A percentile compares a stretch with the other conserved stretches of the same genome.
These are phyloP conservation scores for Drosophila prostipennis DNA, from an alignment of 2,888 invertebrate genomes.

Conservation along the genomic window DNA sequence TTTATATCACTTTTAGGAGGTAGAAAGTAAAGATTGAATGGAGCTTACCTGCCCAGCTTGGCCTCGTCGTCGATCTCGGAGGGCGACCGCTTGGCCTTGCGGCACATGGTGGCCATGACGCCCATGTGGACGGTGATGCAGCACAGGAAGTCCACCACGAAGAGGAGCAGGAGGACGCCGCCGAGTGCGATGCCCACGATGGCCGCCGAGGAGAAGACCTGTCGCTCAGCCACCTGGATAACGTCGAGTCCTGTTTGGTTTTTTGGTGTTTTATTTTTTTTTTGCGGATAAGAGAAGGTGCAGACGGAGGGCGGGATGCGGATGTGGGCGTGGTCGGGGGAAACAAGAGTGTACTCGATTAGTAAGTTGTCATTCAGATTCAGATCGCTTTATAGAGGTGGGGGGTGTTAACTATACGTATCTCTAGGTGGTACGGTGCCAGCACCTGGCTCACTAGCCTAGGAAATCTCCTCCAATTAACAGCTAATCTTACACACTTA, in stretches of 20 bases:
- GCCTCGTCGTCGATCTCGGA: conserved; percentile 90
- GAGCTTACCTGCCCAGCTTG: conserved; percentile 92
- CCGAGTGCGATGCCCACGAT: conserved; percentile 94
- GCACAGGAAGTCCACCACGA: conserved; percentile 94
- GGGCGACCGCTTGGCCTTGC: conserved; percentile 84
- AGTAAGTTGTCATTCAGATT: conserved; percentile 61
- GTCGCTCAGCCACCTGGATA: conserved; percentile 82
- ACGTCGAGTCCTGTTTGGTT: conserved; percentile 80
- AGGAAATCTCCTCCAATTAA: conserved; percentile 24
- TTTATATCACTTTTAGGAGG: neutral
- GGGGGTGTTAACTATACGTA: conserved; percentile 14
- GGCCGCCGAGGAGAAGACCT: conserved; percentile 85
- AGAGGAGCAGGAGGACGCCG: conserved; percentile 90
- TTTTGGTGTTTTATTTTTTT: neutral
- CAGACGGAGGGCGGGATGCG: conserved; percentile 1
- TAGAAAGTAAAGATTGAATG: neutral
- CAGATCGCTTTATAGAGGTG: conserved; percentile 16
- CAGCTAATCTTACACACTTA: conserved; percentile 29
- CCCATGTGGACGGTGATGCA: conserved; percentile 88
- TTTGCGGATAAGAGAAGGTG: neutral
- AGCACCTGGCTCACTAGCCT: conserved; percentile 24
- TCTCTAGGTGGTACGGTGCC: conserved; percentile 22
- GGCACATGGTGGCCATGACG: conserved; percentile 89
- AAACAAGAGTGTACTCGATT: conserved; percentile 49
- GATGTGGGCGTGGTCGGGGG: neutral